Conservation (phyloP, 2,797 vertebrate genomes). For the Sarcophilus harrisii region DNA sequence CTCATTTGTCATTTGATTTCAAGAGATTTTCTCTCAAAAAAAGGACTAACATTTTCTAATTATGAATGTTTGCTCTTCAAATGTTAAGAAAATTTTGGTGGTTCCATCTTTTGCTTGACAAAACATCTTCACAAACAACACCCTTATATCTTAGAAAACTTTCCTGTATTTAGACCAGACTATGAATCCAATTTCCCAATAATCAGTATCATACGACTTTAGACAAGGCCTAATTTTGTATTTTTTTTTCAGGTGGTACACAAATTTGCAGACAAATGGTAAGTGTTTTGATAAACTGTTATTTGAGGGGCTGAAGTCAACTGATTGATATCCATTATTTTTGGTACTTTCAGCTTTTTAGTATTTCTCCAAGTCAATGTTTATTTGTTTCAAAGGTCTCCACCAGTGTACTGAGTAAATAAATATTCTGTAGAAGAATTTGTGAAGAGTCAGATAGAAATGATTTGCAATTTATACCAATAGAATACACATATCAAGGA, state of each 20-base stretch:
- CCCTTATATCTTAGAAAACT: not conserved
- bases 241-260: not conserved
- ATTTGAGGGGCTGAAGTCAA: not conserved
- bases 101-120: not conserved
- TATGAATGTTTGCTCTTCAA: not conserved
- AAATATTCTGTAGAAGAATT: not conserved
- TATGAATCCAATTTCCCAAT: not conserved
- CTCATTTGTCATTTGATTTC: not conserved
- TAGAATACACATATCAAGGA: not conserved
- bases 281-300: not conserved
- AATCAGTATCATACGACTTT: not conserved
- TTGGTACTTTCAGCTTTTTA: not conserved
- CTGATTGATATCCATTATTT: not conserved
- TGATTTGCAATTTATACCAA: not conserved
- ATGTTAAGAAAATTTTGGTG: not conserved
- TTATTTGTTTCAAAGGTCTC: not conserved
- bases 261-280: not conserved
- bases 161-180: not conserved
- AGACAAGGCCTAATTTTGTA: not conserved
- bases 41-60: not conserved
- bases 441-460: not conserved
- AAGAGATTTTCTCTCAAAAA: not conserved
- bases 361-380: not conserved
- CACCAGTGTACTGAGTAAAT: not conserved
- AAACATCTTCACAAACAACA: not conserved